Evolutionary conservation across 2,113 vertebrate genomes (phyloP).

Genomic region (Isichthys henryi): DNA sequence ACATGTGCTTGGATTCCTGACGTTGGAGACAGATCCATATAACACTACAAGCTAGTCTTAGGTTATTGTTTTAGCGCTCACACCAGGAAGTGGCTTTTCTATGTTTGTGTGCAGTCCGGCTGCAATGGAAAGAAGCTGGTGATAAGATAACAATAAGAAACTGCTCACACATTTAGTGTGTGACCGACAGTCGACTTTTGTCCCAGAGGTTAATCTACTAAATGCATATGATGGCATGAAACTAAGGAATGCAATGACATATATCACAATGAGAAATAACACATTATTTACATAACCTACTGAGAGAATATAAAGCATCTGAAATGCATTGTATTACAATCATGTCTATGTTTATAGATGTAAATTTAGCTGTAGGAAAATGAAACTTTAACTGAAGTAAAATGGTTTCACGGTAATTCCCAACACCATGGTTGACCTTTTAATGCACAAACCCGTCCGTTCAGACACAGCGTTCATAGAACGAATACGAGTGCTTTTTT

Average conservation of each 20-base stretch:
- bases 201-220: neutral
- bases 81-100: neutral
- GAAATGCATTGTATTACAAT: neutral
- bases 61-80: constrained; percentile 18
- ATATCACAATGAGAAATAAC: neutral
- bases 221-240: neutral
- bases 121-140: neutral
- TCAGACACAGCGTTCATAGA: constrained; percentile 7
- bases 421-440: constrained; percentile 30
- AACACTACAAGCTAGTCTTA: neutral
- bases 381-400: neutral
- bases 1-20: neutral
- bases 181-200: neutral
- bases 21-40: neutral
- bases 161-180: neutral
- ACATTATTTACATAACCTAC: neutral
- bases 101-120: neutral
- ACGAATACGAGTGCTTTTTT: constrained; percentile 49
- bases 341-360: neutral
- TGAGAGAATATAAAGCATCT: neutral
- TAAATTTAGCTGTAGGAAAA: neutral
- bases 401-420: neutral
- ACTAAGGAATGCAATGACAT: neutral
- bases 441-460: constrained; percentile 4
- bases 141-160: neutral